Conservation (phyloP, 2,888 invertebrate species). For the Ichneumoninae sp. region DNA sequence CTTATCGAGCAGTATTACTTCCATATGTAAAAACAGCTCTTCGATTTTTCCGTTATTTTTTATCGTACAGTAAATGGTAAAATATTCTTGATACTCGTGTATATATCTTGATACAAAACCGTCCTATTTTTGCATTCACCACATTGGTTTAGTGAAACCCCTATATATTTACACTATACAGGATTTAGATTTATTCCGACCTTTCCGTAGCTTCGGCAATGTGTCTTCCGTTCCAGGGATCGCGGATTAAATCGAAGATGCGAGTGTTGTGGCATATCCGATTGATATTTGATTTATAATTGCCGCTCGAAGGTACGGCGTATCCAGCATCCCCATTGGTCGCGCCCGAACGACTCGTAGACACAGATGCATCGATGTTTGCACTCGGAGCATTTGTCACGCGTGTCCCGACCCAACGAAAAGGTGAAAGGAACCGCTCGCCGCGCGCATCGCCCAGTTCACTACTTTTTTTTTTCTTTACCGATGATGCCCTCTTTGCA, state of each 20-base stretch:
- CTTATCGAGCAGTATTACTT: too few species aligned
- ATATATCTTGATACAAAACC: background rate
- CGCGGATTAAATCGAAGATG: conserved; percentile 12
- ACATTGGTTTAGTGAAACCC: background rate
- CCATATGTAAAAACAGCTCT: too few species aligned
- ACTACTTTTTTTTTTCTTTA: conserved; percentile 71
- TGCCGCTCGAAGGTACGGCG: conserved; percentile 13
- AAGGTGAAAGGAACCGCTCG: conserved; percentile 79
- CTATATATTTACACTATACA: background rate
- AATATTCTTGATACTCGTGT: too few species aligned
- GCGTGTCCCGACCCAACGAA: conserved; percentile 81
- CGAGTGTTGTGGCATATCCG: conserved; percentile 45
- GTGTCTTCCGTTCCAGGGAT: background rate
- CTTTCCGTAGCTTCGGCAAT: background rate
- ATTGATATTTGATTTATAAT: conserved; percentile 60
- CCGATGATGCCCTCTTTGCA: conserved; percentile 83
- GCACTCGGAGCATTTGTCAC: conserved; percentile 83
- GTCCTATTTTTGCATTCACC: background rate
- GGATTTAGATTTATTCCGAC: background rate
- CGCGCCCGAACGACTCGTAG: conserved; percentile 72
- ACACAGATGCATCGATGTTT: conserved; percentile 83
- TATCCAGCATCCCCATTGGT: background rate
- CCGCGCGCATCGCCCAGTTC: conserved; percentile 53
- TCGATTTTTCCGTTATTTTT: too few species aligned
- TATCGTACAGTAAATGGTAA: too few species aligned